Base-by-base conservation (phyloP, 1,140 invertebrate species). In the Drosophila kurseongensis region DNA sequence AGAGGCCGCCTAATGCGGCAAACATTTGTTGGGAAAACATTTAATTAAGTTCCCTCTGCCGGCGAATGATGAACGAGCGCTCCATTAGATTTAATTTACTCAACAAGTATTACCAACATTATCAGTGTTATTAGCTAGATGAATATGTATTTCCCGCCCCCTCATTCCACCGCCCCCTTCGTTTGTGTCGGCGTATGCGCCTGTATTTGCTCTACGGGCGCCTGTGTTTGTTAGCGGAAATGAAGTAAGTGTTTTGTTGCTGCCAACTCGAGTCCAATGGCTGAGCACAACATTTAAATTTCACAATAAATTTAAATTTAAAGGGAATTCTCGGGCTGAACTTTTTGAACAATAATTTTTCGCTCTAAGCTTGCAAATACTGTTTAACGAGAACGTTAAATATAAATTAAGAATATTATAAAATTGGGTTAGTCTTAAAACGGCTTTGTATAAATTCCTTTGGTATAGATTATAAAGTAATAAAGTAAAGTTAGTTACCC, bases 21-120 rank as follows among this genome's bases (percentile, higher is more conserved):
- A 67, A 48, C 60, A 71, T 62, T 67, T 68, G 72, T 67, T 69
- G 76, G 62, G 54, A 63, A 50, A 60, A 71, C 60, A 76, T 74
- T 82, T 88, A 86, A 88, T 86, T 78, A 88, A 86, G 82, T 88
- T 75, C 41, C 16, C 63, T 80, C 48, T 66, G 50, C 56, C 81
- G 44, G 48, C 40, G 60, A 74, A 82, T 68, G 59, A 71, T 63
- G 58, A 61, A 66, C 65, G 68, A 66, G 72, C 62, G 52, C 51
- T 60, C 56, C 74, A 84, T 85, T 84, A 66, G 65, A 78, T 88
- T 88, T 79, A 79, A 88, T 86, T 86, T 82, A 82, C 79, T 83
- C 60, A 88, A 86, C 75, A 85, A 78, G 62, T 75, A 73, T 59
- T 73, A 69, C 47, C 50, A 68, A 69, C 74, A 77, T 77, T 77